Evolutionary conservation across 2,888 invertebrate species (phyloP).

Genomic region (Barypeithes pellucidus): DNA sequence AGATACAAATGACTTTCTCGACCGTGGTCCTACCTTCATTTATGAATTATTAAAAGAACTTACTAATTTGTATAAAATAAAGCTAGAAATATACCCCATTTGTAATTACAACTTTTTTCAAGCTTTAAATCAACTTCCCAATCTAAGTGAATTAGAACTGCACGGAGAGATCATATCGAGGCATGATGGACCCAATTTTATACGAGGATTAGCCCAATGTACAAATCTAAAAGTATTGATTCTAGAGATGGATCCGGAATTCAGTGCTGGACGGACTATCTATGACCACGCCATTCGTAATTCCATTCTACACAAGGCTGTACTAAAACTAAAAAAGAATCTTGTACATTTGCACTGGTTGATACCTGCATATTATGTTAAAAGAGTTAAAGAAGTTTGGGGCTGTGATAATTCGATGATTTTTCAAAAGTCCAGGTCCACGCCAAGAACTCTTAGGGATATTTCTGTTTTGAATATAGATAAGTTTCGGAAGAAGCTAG

Average conservation of each 20-base stretch:
- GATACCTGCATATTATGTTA: constrained; percentile 5
- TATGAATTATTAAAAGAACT: constrained; percentile 8
- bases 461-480: neutral
- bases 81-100: constrained; percentile 15
- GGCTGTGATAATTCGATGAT: constrained; percentile 4
- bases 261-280: neutral
- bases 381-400: constrained; percentile 15
- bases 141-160: constrained; percentile 10
- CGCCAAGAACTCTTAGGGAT: constrained; percentile 7
- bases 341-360: constrained; percentile 12
- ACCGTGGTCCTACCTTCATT: neutral
- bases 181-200: neutral
- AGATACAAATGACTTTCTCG: constrained; percentile 3
- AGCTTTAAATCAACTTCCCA: constrained; percentile 15
- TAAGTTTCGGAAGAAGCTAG: constrained; percentile 2
- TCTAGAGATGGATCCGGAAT: constrained; percentile 29
- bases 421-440: constrained; percentile 5
- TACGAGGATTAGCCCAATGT: constrained; percentile 5
- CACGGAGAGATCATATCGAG: constrained; percentile 26
- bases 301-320: constrained; percentile 2
- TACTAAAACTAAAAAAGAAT: constrained; percentile 15
- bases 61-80: constrained; percentile 8
- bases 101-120: constrained; percentile 13
- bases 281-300: constrained; percentile 22
- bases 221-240: constrained; percentile 17